Conservation (phyloP, 2,797 vertebrate species). For the Falco rusticolus region DNA sequence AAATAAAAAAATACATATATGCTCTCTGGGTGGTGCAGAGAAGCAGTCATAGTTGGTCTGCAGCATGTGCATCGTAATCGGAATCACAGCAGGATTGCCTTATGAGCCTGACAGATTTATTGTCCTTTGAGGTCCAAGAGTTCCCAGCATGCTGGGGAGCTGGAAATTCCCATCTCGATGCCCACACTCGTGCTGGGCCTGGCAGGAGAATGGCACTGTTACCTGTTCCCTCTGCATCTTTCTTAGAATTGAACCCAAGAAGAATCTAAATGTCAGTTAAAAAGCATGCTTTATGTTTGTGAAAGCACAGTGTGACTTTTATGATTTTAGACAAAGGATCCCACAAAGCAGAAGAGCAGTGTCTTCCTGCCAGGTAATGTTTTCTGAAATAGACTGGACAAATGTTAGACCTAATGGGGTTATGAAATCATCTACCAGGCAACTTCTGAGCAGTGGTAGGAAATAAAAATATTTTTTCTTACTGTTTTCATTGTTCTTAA, state of each 20-base stretch:
- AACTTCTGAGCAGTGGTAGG: background rate
- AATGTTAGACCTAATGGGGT: background rate
- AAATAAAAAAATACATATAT: background rate
- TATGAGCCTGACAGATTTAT: constrained; percentile 21
- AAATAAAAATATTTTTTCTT: background rate
- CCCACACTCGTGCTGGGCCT: background rate
- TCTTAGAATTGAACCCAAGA: background rate
- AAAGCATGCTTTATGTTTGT: background rate
- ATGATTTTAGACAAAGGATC: background rate
- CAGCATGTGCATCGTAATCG: background rate
- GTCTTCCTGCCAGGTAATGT: background rate
- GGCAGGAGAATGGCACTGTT: background rate
- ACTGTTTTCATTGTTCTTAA: background rate
- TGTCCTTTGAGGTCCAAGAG: background rate
- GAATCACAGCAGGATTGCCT: background rate
- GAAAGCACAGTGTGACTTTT: background rate
- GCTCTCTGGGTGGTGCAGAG: background rate
- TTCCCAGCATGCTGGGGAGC: constrained; percentile 27
- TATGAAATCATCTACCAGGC: background rate
- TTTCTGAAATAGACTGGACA: background rate
- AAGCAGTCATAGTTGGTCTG: background rate
- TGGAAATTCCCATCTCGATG: background rate
- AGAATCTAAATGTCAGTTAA: background rate
- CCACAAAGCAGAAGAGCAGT: background rate
- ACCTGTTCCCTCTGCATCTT: background rate